Base-by-base conservation (phyloP, 2,888 invertebrate genomes). In the Papilio elwesi region DNA sequence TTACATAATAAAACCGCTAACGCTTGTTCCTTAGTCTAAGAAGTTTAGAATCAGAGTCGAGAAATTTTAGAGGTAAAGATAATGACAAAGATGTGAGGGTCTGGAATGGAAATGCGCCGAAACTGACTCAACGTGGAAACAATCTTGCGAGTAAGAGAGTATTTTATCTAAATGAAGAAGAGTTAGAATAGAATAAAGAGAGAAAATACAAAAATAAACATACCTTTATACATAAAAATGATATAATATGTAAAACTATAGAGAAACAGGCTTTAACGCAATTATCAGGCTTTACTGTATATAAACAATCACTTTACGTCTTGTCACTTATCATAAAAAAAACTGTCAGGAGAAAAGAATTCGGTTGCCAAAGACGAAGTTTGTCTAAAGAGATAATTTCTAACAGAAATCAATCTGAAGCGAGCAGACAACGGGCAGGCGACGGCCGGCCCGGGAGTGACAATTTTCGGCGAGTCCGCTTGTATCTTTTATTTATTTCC, bases 51-150 rank as follows among this genome's bases (percentile, higher is more conserved):
- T 26, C 16, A 75, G 81, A 80, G 75, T 78, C 79, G 78, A 73
- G 71, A 79, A 79, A 76, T 78, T 79, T 76, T 79, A 75, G 74
- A 79, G 81, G 74, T 84, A 83, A 81, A 26, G 81, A 84, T 84
- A 84, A 84, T 79, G 75, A 81, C 78, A 74, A 74, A 75, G 75
- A 71, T 74, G 70, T 26, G 66, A 52, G 8, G 52, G 49, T 12
- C 48, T n/a, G 36, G 51, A 59, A n/a, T 59, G 59, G 38, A 59
- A 57, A 59, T 59, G 53, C 6, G 15, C 52, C 9, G n/a, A n/a
- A 43, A 11, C 62, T 36, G 55, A 65, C n/a, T 9, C 6, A 5
- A 26, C 68, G 76, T 71, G 70, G 76, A 74, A 68, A 71, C 70
- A 74, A 76, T 66, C 73, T 73, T 71, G 26, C 72, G 76, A 78